Conservation (phyloP, 2,797 vertebrate species). For the Delichon dasypus region DNA sequence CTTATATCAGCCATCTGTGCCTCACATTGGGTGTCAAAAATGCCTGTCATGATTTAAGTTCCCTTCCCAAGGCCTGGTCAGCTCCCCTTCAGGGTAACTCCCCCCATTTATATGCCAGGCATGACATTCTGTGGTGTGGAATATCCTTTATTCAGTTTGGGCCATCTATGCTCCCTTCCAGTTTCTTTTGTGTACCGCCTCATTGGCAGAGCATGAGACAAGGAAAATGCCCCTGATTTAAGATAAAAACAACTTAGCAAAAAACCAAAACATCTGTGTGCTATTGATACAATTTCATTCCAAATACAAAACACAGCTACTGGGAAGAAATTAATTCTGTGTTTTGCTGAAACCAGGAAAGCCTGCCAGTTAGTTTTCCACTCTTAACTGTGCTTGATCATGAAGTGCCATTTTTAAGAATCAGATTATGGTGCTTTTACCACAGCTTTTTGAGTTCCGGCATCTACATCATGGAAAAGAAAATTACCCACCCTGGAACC, state of each 20-base stretch:
- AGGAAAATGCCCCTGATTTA: not conserved
- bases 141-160: not conserved
- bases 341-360: not conserved
- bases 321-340: not conserved
- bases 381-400: not conserved
- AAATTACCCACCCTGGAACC: not conserved
- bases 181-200: not conserved
- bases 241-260: not conserved
- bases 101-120: not conserved
- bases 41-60: not conserved
- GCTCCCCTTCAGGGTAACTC: not conserved
- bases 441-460: not conserved
- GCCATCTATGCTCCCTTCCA: not conserved
- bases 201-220: not conserved
- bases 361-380: not conserved
- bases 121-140: not conserved
- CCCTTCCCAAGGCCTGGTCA: not conserved
- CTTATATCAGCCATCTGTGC: not conserved
- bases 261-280: not conserved
- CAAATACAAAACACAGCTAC: not conserved
- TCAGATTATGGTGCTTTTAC: not conserved
- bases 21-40: not conserved
- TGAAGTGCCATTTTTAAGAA: not conserved
- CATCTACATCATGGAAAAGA: not conserved
- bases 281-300: not conserved